Percentiles rank a stretch among this genome's conserved stretches.
These are phyloP conservation scores for Enteromius afrohamiltoni DNA, from an alignment of 2,797 vertebrate genomes.

Conservation along the genomic window DNA sequence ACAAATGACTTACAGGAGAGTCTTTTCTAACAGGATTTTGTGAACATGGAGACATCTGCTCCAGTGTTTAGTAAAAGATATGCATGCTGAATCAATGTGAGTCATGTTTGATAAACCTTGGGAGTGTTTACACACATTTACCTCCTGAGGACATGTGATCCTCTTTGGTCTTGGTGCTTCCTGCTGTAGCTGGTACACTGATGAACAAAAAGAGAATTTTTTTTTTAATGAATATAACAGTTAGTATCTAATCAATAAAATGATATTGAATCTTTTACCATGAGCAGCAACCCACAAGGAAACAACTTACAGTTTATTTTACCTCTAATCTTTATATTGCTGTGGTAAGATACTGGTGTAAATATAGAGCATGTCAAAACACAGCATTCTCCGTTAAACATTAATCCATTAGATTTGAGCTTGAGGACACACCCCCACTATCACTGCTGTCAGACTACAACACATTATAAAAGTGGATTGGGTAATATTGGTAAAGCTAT, in stretches of 20 bases:
- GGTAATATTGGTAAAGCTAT: constrained; percentile 52
- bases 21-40: constrained; percentile 23
- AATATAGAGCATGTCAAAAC: constrained; percentile 10
- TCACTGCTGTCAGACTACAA: constrained; percentile 47
- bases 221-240: neutral
- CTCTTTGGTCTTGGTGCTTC: constrained; percentile 96
- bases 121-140: constrained; percentile 63
- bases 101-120: constrained; percentile 26
- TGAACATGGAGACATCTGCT: constrained; percentile 22
- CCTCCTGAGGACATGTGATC: constrained; percentile 93
- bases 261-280: neutral
- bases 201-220: constrained; percentile 60
- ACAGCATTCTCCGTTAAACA: constrained; percentile 1
- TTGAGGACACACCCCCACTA: constrained; percentile 46
- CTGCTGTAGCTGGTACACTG: constrained; percentile 98
- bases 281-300: neutral
- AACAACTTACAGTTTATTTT: neutral
- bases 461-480: constrained; percentile 48
- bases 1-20: neutral
- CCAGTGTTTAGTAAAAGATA: constrained; percentile 41
- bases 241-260: neutral
- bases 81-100: constrained; percentile 38
- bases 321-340: neutral
- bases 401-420: constrained; percentile 37
- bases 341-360: constrained; percentile 3